Evolutionary conservation across 2,888 invertebrate genomes (phyloP).

Genomic region (Augochlorella aurata): DNA sequence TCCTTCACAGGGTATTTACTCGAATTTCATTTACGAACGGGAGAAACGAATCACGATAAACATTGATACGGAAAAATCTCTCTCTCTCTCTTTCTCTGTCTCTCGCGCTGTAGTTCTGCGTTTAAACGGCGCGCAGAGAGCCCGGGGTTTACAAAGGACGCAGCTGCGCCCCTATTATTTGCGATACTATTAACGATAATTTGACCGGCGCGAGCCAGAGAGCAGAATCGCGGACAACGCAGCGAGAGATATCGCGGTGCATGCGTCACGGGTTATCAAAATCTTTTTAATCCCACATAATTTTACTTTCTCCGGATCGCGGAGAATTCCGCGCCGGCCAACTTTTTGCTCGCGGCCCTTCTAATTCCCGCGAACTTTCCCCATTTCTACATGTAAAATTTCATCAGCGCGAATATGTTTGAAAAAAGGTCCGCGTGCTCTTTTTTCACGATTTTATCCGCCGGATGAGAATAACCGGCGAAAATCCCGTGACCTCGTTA

Average conservation of each 20-base stretch:
- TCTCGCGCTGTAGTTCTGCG: not conserved
- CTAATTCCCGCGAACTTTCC: not conserved
- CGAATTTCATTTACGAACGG: slow-evolving; percentile 2
- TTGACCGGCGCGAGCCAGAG: not conserved
- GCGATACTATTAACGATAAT: slow-evolving; percentile 32
- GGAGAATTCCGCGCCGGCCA: not conserved
- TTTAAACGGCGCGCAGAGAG: slow-evolving; percentile 12
- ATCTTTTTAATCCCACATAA: slow-evolving; percentile 3
- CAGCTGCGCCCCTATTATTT: not conserved
- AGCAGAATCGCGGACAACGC: not conserved
- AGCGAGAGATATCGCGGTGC: slow-evolving; percentile 17
- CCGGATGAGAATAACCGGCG: not conserved
- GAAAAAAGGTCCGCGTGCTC: not conserved
- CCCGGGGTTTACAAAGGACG: not conserved
- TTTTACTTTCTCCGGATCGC: slow-evolving; percentile 11
- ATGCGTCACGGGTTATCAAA: not conserved
- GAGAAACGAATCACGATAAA: not conserved
- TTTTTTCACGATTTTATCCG: slow-evolving; percentile 1
- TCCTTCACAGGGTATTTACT: not conserved
- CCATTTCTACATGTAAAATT: slow-evolving; percentile 17
- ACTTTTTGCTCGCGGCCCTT: not conserved
- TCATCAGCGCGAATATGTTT: not conserved
- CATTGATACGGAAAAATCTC: slow-evolving; percentile 4
- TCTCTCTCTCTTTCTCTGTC: not conserved
- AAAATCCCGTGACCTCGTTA: not conserved